Conservation (phyloP, 2,888 invertebrate genomes). For the Tipula unca region DNA sequence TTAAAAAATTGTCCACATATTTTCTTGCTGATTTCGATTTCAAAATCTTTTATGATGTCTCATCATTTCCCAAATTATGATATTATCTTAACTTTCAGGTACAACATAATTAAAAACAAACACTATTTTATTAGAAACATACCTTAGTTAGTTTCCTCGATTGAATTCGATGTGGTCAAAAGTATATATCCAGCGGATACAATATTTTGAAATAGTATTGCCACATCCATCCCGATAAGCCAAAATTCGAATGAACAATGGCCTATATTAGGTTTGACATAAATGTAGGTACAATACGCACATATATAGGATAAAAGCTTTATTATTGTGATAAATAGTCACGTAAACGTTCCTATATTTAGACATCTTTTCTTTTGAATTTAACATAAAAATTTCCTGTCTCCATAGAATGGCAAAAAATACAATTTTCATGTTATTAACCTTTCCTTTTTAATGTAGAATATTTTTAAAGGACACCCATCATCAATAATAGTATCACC, state of each 20-base stretch:
- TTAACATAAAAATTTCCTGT: background rate
- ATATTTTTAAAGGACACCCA: background rate
- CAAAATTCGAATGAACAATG: background rate
- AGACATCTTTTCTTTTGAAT: background rate
- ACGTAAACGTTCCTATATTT: background rate
- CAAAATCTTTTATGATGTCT: too few relatives aligned
- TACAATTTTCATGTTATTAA: background rate
- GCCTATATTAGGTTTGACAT: background rate
- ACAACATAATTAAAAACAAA: too few relatives aligned
- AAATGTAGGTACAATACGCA: background rate
- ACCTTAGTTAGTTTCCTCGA: too few relatives aligned
- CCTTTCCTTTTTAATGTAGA: background rate
- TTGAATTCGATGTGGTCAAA: too few relatives aligned
- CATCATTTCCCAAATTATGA: too few relatives aligned
- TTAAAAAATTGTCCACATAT: too few relatives aligned
- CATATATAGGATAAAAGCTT: background rate
- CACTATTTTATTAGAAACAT: too few relatives aligned
- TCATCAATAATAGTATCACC: slow-evolving; percentile 1
- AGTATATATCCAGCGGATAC: too few relatives aligned
- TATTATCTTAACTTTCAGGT: too few relatives aligned
- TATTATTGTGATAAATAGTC: background rate
- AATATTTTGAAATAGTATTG: too few relatives aligned
- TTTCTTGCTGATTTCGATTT: too few relatives aligned
- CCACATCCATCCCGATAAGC: too few relatives aligned
- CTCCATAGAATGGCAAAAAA: background rate